Conservation (phyloP, 2,797 vertebrate species). For the Limnodromus scolopaceus region DNA sequence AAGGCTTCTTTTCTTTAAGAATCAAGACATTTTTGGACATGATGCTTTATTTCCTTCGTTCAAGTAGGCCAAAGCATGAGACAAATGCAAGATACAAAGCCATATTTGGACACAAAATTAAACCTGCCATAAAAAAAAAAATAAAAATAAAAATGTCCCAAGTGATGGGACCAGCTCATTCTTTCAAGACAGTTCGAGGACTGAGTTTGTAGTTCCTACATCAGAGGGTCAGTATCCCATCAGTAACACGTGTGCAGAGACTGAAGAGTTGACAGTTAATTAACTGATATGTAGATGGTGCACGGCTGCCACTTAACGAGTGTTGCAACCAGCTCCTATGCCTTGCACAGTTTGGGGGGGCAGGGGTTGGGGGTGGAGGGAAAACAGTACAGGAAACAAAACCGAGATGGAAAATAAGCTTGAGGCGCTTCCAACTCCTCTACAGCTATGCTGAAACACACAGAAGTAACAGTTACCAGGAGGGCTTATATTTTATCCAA, state of each 20-base stretch:
- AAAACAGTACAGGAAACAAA: background rate
- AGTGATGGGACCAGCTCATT: background rate
- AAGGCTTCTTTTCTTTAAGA: background rate
- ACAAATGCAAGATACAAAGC: conserved; percentile 24
- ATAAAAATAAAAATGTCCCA: background rate
- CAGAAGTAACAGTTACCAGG: background rate
- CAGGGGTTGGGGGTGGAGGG: no score
- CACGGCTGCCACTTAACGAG: background rate
- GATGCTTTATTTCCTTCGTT: conserved; percentile 23
- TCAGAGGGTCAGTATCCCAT: background rate
- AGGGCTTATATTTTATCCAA: background rate
- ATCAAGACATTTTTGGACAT: background rate
- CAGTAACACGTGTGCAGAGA: background rate
- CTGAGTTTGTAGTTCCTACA: background rate
- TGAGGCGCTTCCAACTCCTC: conserved; percentile 33
- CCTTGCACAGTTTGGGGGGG: background rate
- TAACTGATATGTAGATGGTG: background rate
- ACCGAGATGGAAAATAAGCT: background rate
- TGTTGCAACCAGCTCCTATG: background rate
- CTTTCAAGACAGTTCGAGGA: background rate
- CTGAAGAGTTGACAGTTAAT: background rate
- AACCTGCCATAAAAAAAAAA: background rate
- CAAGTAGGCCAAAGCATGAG: conserved; percentile 1
- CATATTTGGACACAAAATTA: background rate
- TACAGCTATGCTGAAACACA: conserved; percentile 35